A percentile compares a stretch with the other conserved stretches of the same genome.
These are phyloP conservation scores for Anoplius nigerrimus DNA, from an alignment of 2,888 invertebrate species.

Conservation along the genomic window DNA sequence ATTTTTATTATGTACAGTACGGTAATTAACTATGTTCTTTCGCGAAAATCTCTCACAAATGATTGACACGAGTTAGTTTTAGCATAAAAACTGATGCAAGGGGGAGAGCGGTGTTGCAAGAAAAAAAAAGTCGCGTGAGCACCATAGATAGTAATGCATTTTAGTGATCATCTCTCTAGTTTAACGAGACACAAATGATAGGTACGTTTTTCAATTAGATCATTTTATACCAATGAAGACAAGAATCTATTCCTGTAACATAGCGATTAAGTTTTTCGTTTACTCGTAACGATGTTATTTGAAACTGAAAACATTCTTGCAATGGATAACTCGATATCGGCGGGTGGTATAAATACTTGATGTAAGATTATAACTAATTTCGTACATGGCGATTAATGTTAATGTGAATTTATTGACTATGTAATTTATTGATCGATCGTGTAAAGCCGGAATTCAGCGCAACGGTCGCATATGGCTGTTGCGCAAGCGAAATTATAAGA, in stretches of 20 bases:
- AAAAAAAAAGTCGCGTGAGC: conserved; percentile 32
- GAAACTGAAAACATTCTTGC: conserved; percentile 10
- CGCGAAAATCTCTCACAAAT: not conserved
- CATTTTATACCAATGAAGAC: conserved; percentile 47
- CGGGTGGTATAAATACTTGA: not conserved
- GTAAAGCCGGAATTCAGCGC: too few relatives aligned
- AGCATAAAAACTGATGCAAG: conserved; percentile 28
- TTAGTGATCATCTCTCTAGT: conserved; percentile 31
- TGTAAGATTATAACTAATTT: conserved; percentile 18
- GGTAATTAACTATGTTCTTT: conserved; percentile 19
- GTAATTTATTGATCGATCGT: conserved; percentile 3
- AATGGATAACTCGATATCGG: too few relatives aligned
- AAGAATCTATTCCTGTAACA: conserved; percentile 33
- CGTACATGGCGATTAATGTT: conserved; percentile 15
- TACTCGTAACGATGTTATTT: conserved; percentile 13
- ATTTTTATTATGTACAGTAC: conserved; percentile 14
- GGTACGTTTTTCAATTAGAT: conserved; percentile 28
- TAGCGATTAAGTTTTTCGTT: conserved; percentile 33
- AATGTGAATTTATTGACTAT: conserved; percentile 15
- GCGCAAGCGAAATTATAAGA: too few relatives aligned
- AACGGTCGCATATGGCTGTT: too few relatives aligned
- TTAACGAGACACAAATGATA: conserved; percentile 17
- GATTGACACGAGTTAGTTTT: conserved; percentile 28
- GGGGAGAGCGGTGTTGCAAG: not conserved
- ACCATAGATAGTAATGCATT: conserved; percentile 53